Base-by-base conservation (phyloP, 2,888 invertebrate species). In the Horisme vitalbata region DNA sequence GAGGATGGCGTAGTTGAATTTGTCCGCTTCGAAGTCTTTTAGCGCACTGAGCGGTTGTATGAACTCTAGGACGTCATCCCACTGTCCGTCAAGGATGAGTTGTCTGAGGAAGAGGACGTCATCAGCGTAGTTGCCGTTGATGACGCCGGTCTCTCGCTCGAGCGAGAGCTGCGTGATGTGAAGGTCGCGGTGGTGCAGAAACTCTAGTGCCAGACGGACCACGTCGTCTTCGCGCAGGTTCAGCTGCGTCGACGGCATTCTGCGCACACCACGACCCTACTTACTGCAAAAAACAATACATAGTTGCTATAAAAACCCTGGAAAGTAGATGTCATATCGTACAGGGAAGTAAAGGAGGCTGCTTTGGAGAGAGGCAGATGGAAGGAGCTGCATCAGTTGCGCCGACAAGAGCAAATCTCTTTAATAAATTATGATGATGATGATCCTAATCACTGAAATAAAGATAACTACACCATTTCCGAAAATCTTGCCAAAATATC, bases 61-160 rank as follows among this genome's bases (percentile, higher is more conserved):
- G 82, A 99, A 99, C 77, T 98, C 98, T 49, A 98, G 88, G 0
- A 97, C 98, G 79, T 98, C 98, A 83, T 99, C 98, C 99, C 99
- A 99, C 84, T 98, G 97, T 10, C 99, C 99, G 79, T 99, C 99
- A 41, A 99, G 92, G 60, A 99, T 97, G 38, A 99, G 93, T 83
- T 98, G 98, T 10, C 98, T 92, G 11, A 99, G 91, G 82, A 99
- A 99, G 32, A 99, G 92, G 24, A 97, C 94, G 82, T 99, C 99
- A 81, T 98, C 97, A 8, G 97, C 97, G 79, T 93, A 98, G 73
- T 95, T 94, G 44, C 97, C 97, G 83, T 98, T 98, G 75, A 97
- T 97, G 54, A 97, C 95, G 35, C 98, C 98, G 0, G 98, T 97
- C 87, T 99, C 99, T 36, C 98, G 93, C 84, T 99, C 98, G 52